Conservation (phyloP, 2,797 vertebrate species). For the Cetoscarus ocellatus region DNA sequence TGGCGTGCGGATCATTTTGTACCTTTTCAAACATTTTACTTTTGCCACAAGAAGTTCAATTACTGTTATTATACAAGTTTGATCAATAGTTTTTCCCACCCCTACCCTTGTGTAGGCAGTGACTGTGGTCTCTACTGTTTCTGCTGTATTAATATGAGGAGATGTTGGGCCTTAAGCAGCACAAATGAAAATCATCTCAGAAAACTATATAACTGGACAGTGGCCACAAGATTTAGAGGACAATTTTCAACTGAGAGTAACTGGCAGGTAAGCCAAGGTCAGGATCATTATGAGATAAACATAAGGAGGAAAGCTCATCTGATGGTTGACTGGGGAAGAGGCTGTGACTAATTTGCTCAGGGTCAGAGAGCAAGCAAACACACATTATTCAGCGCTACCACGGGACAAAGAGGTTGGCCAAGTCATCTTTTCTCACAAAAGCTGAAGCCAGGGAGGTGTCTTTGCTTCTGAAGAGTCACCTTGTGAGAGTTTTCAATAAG, state of each 20-base stretch:
- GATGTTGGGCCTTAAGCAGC: slow-evolving; percentile 3
- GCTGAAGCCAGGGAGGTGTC: slow-evolving; percentile 56
- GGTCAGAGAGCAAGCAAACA: slow-evolving; percentile 83
- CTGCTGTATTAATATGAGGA: slow-evolving; percentile 6
- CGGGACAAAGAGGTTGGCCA: slow-evolving; percentile 72
- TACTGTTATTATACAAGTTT: no score
- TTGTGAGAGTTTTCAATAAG: slow-evolving; percentile 62
- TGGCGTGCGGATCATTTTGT: no score
- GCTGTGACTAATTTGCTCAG: slow-evolving; percentile 81
- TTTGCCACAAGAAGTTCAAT: no score
- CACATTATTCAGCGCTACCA: slow-evolving; percentile 82
- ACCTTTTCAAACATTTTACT: no score
- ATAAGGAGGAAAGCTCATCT: slow-evolving; percentile 73
- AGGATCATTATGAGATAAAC: slow-evolving; percentile 78
- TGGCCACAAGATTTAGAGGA: slow-evolving; percentile 56
- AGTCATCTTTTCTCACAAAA: slow-evolving; percentile 72
- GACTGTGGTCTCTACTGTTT: background rate
- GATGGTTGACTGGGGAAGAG: slow-evolving; percentile 69
- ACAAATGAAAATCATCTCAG: slow-evolving; percentile 43
- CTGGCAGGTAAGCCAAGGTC: slow-evolving; percentile 75
- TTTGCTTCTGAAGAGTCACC: slow-evolving; percentile 69
- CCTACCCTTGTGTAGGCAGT: no score
- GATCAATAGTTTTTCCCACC: no score
- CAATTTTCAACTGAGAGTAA: slow-evolving; percentile 60
- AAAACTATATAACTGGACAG: slow-evolving; percentile 41